Base-by-base conservation (phyloP, 2,888 invertebrate genomes). In the Amiota minor region DNA sequence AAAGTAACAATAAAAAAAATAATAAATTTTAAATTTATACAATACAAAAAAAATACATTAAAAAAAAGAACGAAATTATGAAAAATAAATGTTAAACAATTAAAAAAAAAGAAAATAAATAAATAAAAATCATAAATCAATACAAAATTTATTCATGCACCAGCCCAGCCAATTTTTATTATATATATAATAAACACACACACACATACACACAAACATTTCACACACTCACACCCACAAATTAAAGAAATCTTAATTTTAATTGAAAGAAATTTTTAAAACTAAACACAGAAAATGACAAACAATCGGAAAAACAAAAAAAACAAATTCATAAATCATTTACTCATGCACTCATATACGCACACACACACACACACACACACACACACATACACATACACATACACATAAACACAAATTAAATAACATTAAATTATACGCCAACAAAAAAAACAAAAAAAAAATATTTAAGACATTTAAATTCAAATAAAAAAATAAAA, bases 11-110 rank as follows among this genome's bases (percentile, higher is more conserved):
- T 67, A 76, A 75, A 70, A 47, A 72, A 71, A 59, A 75, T 46
- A 69, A 75, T 68, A 73, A 70, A 64, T 55, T 65, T 70, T 70
- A 67, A 50, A 75, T 72, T 70, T 67, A 78, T 78, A 80, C 75
- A 81, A 78, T 78, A 76, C 61, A 76, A 79, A 71, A 18, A 62
- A 10, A 67, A n/a, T n/a, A n/a, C n/a, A n/a, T n/a, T n/a, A n/a
- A n/a, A n/a, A n/a, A n/a, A n/a, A n/a, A n/a, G n/a, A n/a, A n/a
- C n/a, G 6, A 49, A 80, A 81, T 82, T 77, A 85, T 83, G 82
- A 84, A 85, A 83, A 84, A 81, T 85, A 20, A 59, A 23, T 23
- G n/a, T 59, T 83, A 84, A 80, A 85, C 76, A 83, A 76, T 61
- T 65, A 11, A 53, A 47, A 74, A 71, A 72, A 61, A 67, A 68